These are phyloP conservation scores for Electrona antarctica DNA, from an alignment of 2,113 vertebrate species.

Conservation along the genomic window DNA sequence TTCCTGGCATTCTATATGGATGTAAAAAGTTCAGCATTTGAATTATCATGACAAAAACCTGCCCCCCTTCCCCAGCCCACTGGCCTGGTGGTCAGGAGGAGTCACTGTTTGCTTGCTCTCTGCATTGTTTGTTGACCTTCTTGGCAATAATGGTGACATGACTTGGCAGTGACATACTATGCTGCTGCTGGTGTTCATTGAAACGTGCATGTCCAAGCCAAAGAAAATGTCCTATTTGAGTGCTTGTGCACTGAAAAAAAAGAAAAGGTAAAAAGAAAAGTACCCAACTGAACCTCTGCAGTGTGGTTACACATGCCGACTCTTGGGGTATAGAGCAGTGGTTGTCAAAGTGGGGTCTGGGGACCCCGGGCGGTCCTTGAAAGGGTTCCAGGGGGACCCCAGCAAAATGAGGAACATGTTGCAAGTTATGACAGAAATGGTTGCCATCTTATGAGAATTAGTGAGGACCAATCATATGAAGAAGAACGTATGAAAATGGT, in stretches of 20 bases:
- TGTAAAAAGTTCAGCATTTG: conserved; percentile 60
- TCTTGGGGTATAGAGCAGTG: no score
- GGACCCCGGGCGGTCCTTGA: no score
- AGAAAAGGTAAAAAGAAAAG: background rate
- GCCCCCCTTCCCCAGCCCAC: conserved; percentile 19
- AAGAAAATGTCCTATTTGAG: background rate
- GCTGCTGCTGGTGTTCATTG: background rate
- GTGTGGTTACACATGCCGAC: no score
- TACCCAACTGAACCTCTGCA: background rate
- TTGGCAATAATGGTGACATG: conserved; percentile 27
- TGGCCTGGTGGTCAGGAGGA: conserved; percentile 11
- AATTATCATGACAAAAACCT: conserved; percentile 68
- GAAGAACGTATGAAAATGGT: no score
- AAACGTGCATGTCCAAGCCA: background rate
- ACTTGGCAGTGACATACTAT: conserved; percentile 18
- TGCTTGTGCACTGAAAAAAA: background rate
- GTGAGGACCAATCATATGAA: no score
- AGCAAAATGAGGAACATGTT: no score
- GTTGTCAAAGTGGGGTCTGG: no score
- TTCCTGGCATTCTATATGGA: conserved; percentile 29
- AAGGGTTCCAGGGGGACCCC: no score
- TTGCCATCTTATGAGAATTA: no score
- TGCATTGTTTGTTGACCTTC: conserved; percentile 49
- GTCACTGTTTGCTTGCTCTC: conserved; percentile 28
- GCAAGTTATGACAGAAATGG: no score